Evolutionary conservation across 2,888 invertebrate species (phyloP).

Genomic region (Charanyca ferruginea): DNA sequence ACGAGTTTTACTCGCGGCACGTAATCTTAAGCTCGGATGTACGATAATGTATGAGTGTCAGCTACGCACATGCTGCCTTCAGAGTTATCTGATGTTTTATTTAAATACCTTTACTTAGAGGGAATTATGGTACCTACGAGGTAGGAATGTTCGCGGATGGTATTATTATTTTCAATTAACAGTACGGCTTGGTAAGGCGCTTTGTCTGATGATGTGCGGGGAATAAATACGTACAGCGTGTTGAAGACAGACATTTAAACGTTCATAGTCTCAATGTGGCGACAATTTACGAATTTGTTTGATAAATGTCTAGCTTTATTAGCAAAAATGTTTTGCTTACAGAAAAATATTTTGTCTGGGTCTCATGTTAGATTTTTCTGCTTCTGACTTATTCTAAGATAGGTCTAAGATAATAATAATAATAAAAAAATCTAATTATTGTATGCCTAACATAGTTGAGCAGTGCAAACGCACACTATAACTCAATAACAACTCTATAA

Average conservation of each 20-base stretch:
- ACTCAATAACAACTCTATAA: too few species aligned
- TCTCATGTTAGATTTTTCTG: too few species aligned
- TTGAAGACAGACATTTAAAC: constrained; percentile 25
- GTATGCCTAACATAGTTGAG: too few species aligned
- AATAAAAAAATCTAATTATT: too few species aligned
- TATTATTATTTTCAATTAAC: constrained; percentile 64
- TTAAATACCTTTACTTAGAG: constrained; percentile 67
- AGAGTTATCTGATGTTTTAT: constrained; percentile 62
- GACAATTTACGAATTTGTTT: constrained; percentile 26
- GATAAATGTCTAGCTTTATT: constrained; percentile 4
- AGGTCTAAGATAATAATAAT: too few species aligned
- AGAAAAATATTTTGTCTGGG: too few species aligned
- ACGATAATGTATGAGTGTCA: constrained; percentile 63
- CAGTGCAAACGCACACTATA: too few species aligned
- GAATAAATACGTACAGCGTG: constrained; percentile 16
- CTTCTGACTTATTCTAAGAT: too few species aligned
- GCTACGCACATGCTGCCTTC: constrained; percentile 39
- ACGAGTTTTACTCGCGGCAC: constrained; percentile 57
- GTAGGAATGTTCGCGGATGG: constrained; percentile 39
- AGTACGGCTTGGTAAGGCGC: constrained; percentile 33
- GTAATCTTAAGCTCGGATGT: constrained; percentile 60
- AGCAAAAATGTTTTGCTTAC: not conserved
- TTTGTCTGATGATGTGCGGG: constrained; percentile 48
- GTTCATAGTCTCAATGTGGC: not conserved
- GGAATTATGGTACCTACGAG: constrained; percentile 48